Percentiles rank a stretch among this genome's conserved stretches.
Conservation (phyloP, 2,888 invertebrate genomes). For the Drosophila ustulata region DNA sequence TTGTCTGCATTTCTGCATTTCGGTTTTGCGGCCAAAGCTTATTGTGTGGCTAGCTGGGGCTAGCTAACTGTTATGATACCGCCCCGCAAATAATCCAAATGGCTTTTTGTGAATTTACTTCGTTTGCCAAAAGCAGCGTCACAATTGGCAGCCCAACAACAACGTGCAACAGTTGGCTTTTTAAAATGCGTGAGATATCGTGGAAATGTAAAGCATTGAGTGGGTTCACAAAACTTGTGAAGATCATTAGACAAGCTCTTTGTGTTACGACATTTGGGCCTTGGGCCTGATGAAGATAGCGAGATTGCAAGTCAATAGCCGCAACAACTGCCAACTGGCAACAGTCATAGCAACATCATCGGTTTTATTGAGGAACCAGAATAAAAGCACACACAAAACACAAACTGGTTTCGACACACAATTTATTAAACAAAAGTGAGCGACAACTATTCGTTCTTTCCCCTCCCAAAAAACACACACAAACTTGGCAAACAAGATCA, state of each 20-base stretch:
- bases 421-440: constrained; percentile 42
- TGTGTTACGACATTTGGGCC: constrained; percentile 51
- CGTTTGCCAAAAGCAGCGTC: constrained; percentile 19
- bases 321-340: not conserved
- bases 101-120: constrained; percentile 37
- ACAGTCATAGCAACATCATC: constrained; percentile 2
- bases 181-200: constrained; percentile 66
- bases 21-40: constrained; percentile 25
- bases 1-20: constrained; percentile 53
- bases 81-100: constrained; percentile 52
- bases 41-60: constrained; percentile 9
- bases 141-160: constrained; percentile 34
- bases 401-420: constrained; percentile 46
- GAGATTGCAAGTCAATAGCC: constrained; percentile 13
- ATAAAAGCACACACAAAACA: constrained; percentile 25
- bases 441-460: constrained; percentile 15
- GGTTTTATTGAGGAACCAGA: constrained; percentile 33
- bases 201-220: constrained; percentile 42
- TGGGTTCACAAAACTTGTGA: constrained; percentile 43
- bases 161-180: constrained; percentile 51
- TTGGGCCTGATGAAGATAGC: constrained; percentile 40
- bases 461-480: constrained; percentile 8
- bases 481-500: constrained; percentile 35
- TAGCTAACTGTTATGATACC: not conserved
- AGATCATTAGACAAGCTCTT: constrained; percentile 48